These are phyloP conservation scores for Pogonognathellus flavescens DNA, from an alignment of 1,140 invertebrate genomes.

Conservation along the genomic window DNA sequence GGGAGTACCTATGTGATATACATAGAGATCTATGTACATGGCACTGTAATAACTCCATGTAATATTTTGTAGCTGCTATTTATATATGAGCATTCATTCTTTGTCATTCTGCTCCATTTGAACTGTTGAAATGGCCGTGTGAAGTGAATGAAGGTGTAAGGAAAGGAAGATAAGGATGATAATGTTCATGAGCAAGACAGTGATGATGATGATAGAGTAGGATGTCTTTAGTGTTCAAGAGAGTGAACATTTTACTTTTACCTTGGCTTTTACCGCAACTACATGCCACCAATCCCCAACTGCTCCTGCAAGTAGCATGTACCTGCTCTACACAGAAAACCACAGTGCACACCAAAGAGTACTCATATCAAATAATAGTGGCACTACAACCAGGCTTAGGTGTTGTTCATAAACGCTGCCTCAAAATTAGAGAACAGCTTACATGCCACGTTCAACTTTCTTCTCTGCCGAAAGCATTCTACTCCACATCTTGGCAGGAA, in stretches of 20 bases:
- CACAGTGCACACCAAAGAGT: no score
- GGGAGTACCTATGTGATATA: no score
- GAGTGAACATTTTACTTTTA: not conserved
- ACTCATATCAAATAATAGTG: no score
- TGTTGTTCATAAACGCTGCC: no score
- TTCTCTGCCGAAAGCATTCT: no score
- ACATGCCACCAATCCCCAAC: not conserved
- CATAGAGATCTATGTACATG: no score
- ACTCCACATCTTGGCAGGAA: no score
- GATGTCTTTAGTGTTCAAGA: conserved; percentile 3
- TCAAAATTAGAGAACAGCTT: no score
- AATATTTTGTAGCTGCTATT: no score
- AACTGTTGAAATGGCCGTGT: not conserved
- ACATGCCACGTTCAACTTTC: no score
- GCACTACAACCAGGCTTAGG: no score
- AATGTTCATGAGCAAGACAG: not conserved
- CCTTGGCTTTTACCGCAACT: not conserved
- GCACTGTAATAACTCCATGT: no score
- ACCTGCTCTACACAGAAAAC: not conserved
- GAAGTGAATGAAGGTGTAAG: conserved; percentile 1
- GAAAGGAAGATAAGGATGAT: conserved; percentile 1
- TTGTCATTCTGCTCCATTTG: not conserved
- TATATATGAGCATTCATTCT: not conserved
- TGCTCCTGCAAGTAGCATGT: not conserved
- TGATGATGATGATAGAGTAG: conserved; percentile 10